Base-by-base conservation (phyloP, 2,888 invertebrate genomes). In the Kuschelorhynchus macadamiae region DNA sequence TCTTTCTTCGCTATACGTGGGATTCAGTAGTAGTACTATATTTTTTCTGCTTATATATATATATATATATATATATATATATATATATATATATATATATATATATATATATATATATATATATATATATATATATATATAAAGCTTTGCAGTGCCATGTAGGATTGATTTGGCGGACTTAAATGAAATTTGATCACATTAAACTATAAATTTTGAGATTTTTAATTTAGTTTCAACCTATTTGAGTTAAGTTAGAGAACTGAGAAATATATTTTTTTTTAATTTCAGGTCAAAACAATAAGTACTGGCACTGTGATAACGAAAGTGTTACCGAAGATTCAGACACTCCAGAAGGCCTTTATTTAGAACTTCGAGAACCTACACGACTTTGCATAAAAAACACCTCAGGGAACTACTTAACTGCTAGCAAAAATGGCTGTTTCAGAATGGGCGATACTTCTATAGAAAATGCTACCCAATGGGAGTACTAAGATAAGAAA, bases 281-380 rank as follows among this genome's bases (percentile, higher is more conserved):
- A 7, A 36, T 79, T 85, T 14, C 84, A 95, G 95, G 95, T 75
- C 92, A 93, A 82, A 96, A 94, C 85, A 94, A 94, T 78, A 95
- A 95, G 83, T 98, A 96, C 85, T 97, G 97, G 96, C 92, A 94
- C 83, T 91, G 94, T 59, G 93, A 94, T 81, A 91, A 92, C 76
- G 97, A 97, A 83, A 89, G 91, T 59, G 91, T 97, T 62, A 89
- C 91, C 32, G 94, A 95, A 67, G 97, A 96, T 84, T 89, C 93
- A 20, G 95, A 95, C 78, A 82, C 87, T 16, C 92, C 95, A 14
- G 90, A 92, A 78, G 93, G 94, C 55, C 97, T 97, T 88, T 93
- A 92, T 82, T 87, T 98, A 79, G 97, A 97, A 86, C 88, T 98
- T 78, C 91, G 95, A 75, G 96, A 96, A 84, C 96, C 96, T 25